Conservation (phyloP, 2,888 invertebrate species). For the Euproctis similis region DNA sequence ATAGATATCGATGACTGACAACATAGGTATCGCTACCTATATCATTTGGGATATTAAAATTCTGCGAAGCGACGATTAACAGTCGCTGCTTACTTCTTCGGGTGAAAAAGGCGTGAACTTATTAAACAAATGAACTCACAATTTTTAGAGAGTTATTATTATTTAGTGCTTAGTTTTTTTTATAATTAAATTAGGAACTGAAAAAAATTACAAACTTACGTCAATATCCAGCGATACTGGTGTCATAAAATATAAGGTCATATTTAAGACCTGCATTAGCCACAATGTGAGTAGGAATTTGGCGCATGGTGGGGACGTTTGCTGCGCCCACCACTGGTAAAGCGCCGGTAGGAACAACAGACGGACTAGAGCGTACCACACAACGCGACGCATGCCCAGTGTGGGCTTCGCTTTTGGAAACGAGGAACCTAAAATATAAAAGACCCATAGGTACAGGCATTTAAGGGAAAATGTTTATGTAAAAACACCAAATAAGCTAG, state of each 20-base stretch:
- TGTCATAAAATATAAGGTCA: constrained; percentile 69
- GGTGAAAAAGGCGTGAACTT: too few species aligned
- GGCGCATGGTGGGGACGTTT: constrained; percentile 87
- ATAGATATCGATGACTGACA: too few species aligned
- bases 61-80: too few species aligned
- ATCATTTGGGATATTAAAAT: too few species aligned
- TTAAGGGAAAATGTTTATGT: too few species aligned
- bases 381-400: constrained; percentile 90
- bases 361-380: constrained; percentile 87
- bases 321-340: constrained; percentile 92
- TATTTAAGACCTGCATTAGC: constrained; percentile 81
- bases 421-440: constrained; percentile 88
- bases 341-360: constrained; percentile 89
- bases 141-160: too few species aligned
- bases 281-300: constrained; percentile 86
- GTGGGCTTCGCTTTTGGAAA: constrained; percentile 97
- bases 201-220: constrained; percentile 45
- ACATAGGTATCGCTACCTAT: too few species aligned
- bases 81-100: too few species aligned
- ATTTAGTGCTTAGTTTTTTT: too few species aligned
- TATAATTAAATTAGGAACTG: neutral
- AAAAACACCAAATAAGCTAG: too few species aligned
- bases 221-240: constrained; percentile 62
- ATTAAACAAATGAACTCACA: too few species aligned
- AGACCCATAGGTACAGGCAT: too few species aligned